Evolutionary conservation across 2,797 vertebrate species (phyloP).

Genomic region (Sebastes taczanowskii): DNA sequence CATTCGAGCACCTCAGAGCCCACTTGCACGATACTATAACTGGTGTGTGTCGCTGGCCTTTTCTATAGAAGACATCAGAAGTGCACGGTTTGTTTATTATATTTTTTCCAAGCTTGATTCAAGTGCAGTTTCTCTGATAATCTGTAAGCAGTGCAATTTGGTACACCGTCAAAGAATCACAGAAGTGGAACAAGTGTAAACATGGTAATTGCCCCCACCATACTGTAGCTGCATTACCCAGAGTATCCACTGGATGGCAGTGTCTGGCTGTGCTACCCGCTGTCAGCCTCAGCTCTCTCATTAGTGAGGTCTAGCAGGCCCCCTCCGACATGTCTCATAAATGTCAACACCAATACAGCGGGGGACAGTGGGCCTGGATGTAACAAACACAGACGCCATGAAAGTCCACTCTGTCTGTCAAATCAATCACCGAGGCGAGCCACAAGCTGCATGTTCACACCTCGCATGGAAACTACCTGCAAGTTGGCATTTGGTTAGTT

Average conservation of each 20-base stretch:
- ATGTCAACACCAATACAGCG: conserved; percentile 96
- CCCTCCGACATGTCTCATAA: conserved; percentile 96
- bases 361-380: conserved; percentile 94
- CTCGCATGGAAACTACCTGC: conserved; percentile 76
- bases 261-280: conserved; percentile 76
- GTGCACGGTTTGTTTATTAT: conserved; percentile 11
- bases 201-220: conserved; percentile 17
- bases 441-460: conserved; percentile 80
- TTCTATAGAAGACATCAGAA: neutral
- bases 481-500: conserved; percentile 83
- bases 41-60: neutral
- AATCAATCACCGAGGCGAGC: conserved; percentile 90
- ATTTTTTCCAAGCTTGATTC: conserved; percentile 3
- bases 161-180: conserved; percentile 30
- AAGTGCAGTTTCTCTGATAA: conserved; percentile 18
- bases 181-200: conserved; percentile 46
- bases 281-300: conserved; percentile 59
- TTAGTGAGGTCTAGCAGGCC: conserved; percentile 83
- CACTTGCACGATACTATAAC: neutral
- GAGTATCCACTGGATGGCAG: conserved; percentile 82
- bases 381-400: conserved; percentile 95
- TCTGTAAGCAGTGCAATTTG: conserved; percentile 19
- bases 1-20: neutral
- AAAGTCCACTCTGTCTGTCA: conserved; percentile 94
- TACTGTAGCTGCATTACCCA: conserved; percentile 23